Evolutionary conservation across 1,140 invertebrate species (phyloP).

Genomic region (Drosophila kanapiae): DNA sequence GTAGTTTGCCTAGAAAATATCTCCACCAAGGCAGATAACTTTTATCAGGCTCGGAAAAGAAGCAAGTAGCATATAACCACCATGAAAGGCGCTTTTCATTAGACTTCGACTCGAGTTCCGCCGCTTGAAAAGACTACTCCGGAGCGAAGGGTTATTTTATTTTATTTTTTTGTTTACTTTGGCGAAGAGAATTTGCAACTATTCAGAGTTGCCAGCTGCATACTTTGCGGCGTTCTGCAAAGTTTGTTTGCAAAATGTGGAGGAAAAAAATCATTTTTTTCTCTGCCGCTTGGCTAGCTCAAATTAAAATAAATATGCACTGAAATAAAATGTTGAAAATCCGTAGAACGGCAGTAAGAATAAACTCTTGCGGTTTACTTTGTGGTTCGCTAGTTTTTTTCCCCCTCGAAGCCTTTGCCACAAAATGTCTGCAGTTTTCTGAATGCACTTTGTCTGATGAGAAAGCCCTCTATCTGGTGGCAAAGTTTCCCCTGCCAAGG

Average conservation of each 20-base stretch:
- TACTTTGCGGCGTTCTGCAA: slow-evolving; percentile 52
- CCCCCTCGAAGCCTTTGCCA: slow-evolving; percentile 20
- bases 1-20: slow-evolving; percentile 48
- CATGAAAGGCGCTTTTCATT: slow-evolving; percentile 29
- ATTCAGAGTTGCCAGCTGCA: slow-evolving; percentile 39
- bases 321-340: slow-evolving; percentile 36
- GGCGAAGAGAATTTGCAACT: slow-evolving; percentile 37
- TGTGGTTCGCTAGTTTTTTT: slow-evolving; percentile 26
- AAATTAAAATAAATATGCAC: slow-evolving; percentile 52
- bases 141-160: slow-evolving; percentile 15
- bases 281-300: slow-evolving; percentile 17
- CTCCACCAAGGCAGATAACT: slow-evolving; percentile 30
- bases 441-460: slow-evolving; percentile 67
- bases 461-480: slow-evolving; percentile 2
- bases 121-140: slow-evolving; percentile 12
- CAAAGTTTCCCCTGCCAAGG: not conserved
- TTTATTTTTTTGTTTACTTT: slow-evolving; percentile 16
- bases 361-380: slow-evolving; percentile 29
- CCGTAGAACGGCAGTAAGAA: slow-evolving; percentile 11
- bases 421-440: slow-evolving; percentile 41
- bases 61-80: slow-evolving; percentile 28
- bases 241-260: slow-evolving; percentile 45
- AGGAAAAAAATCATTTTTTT: slow-evolving; percentile 3
- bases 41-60: slow-evolving; percentile 28
- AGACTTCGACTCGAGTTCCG: slow-evolving; percentile 4